phyloP scores from a whole-genome alignment of 2,113 vertebrate genomes.

The Coptodon rendalli region DNA sequence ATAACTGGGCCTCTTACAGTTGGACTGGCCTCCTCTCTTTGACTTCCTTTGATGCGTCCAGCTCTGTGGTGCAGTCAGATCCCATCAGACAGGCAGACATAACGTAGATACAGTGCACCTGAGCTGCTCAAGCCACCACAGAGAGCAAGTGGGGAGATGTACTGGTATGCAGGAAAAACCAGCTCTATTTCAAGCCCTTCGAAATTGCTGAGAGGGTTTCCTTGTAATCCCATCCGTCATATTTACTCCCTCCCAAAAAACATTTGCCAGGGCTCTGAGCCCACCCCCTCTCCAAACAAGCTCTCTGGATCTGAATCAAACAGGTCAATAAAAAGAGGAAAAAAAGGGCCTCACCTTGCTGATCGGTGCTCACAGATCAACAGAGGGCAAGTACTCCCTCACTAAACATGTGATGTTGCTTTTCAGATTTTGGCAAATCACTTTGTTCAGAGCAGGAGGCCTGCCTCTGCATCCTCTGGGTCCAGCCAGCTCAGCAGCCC shows the following conservation, averaged over 20 bases:
- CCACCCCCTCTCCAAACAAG: constrained; percentile 62
- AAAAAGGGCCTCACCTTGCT: neutral
- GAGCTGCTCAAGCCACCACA: constrained; percentile 50
- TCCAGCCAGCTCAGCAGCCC: constrained; percentile 64
- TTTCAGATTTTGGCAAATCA: constrained; percentile 64
- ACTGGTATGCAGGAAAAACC: constrained; percentile 61
- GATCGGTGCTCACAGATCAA: constrained; percentile 40
- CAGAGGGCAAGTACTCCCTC: constrained; percentile 35
- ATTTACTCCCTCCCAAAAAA: constrained; percentile 54
- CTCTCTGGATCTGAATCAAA: constrained; percentile 51
- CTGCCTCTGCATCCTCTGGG: constrained; percentile 51
- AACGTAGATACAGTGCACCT: constrained; percentile 62
- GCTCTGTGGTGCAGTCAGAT: constrained; percentile 53
- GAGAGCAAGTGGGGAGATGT: constrained; percentile 63
- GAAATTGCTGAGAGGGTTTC: constrained; percentile 60
- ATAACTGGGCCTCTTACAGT: constrained; percentile 64
- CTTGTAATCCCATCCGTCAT: constrained; percentile 64
- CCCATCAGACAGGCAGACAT: constrained; percentile 57
- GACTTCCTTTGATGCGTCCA: constrained; percentile 60
- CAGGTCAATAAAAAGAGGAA: constrained; percentile 28
- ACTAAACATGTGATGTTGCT: constrained; percentile 58
- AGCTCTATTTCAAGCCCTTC: constrained; percentile 64
- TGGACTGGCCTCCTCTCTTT: constrained; percentile 50
- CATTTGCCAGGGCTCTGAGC: constrained; percentile 20
- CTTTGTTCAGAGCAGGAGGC: constrained; percentile 77